Base-by-base conservation (phyloP, 2,888 invertebrate genomes). In the Blomia tropicalis region DNA sequence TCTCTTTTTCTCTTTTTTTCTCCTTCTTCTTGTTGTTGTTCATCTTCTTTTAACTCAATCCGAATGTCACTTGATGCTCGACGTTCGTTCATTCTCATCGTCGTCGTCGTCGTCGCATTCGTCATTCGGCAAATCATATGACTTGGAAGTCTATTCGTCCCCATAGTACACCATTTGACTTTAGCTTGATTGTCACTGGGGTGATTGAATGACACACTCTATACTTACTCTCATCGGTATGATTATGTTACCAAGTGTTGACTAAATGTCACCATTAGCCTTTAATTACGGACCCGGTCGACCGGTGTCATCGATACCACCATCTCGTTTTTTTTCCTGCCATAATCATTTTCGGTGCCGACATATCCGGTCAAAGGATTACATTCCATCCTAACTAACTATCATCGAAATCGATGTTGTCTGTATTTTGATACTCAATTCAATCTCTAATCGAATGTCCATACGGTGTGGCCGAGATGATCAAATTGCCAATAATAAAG, bases 201-300 rank as follows among this genome's bases (percentile, higher is more conserved):
- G 51, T 47, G 51, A 47, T 47, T 47, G 51, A 47, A 47, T 47
- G 51, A 47, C 51, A 47, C n/a, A n/a, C n/a, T n/a, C n/a, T n/a
- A n/a, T n/a, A n/a, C n/a, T n/a, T n/a, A n/a, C n/a, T n/a, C 7
- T 27, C 22, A 25, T n/a, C 7, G n/a, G n/a, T 47, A n/a, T 11
- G 51, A 47, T 47, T 47, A 47, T 7, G 51, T 47, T 47, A 47
- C 51, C 51, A 47, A 47, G 51, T 47, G 51, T 47, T 47, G 51
- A 47, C 51, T 47, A 47, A 47, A 47, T 47, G 51, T 47, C 11
- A 19, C 51, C 51, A 47, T 47, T 47, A 47, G 51, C 7, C 7
- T 47, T 47, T 47, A 47, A 47, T 47, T 47, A 47, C n/a, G 51
- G 7, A 7, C 7, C 22, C n/a, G 51, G 51, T n/a, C 14, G 41